phyloP scores from a whole-genome alignment of 2,888 invertebrate genomes.

The Platycheirus albimanus region DNA sequence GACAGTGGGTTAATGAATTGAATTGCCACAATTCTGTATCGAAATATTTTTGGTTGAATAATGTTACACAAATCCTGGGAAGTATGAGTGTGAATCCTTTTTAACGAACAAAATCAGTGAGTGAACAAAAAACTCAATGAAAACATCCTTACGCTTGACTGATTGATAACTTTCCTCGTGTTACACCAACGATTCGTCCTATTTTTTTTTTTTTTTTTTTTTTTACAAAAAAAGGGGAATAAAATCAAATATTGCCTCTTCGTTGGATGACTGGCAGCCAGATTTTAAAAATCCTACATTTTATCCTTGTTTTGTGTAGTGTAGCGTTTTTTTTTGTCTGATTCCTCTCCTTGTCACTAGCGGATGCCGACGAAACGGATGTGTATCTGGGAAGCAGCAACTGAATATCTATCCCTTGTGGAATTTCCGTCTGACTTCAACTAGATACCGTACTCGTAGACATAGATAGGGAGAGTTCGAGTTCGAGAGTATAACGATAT shows the following conservation, averaged over 20 bases:
- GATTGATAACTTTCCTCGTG: conserved; percentile 51
- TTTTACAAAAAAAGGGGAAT: background rate
- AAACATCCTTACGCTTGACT: conserved; percentile 15
- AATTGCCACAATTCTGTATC: conserved; percentile 36
- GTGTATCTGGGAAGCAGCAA: conserved; percentile 38
- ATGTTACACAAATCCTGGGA: conserved; percentile 6
- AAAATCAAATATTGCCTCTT: conserved; percentile 55
- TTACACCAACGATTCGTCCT: conserved; percentile 11
- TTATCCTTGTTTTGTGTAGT: background rate
- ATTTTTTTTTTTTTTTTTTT: conserved; percentile 12
- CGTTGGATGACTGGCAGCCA: conserved; percentile 43
- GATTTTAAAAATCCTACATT: conserved; percentile 29
- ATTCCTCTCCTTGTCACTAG: conserved; percentile 40
- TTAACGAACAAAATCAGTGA: background rate
- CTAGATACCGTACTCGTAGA: background rate
- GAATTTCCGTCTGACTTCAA: conserved; percentile 48
- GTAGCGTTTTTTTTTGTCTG: background rate
- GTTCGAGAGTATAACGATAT: background rate
- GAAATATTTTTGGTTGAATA: conserved; percentile 17
- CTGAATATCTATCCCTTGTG: conserved; percentile 41
- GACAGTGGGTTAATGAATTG: conserved; percentile 43
- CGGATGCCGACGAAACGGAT: conserved; percentile 60
- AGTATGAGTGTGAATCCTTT: conserved; percentile 20
- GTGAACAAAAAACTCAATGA: background rate
- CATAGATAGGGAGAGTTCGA: no score